Evolutionary conservation across 2,797 vertebrate genomes (phyloP), one percentile per base, ranked within the genome.

Genomic region (Microctenopoma lineatum): DNA sequence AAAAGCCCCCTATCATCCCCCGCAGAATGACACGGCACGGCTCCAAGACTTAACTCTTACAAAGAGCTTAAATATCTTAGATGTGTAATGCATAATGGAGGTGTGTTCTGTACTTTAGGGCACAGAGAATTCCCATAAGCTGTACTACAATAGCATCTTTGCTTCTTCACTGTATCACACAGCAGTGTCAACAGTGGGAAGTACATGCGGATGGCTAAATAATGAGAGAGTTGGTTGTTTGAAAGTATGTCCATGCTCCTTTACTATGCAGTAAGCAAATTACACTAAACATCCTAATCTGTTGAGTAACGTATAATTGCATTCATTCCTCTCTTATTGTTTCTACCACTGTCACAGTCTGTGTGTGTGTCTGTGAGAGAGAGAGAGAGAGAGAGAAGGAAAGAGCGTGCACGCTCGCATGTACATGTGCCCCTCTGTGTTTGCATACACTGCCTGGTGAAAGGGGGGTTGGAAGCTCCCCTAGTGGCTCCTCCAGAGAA

Each of bases 1-100:
- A 92, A 93, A 94, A 93, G 87, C 93, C 89, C 91, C 88, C 88
- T 88, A 90, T 92, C 91, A 90, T 90, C 89, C 85, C 84, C 79
- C 84, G 85, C 89, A 93, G 91, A 92, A 92, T 91, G 92, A 92
- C 92, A 93, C 87, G 66, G 84, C 91, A 90, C 75, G 76, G 86
- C 87, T 90, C 89, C 89, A 79, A 88, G 89, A 89, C 89, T 91
- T 92, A 91, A 91, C 88, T 90, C 89, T 81, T 90, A 94, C 92
- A 93, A 94, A 93, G 88, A 85, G 87, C 92, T 93, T 93, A 91
- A 93, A 93, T 94, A 94, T 94, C 92, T 93, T 92, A 94, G 86
- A 93, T 91, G 90, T 90, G 92, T 93, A 88, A 93, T 93, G 86
- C 87, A 93, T 94, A 92, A 93, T 93, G 77, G 90, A 93, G 87